Percentiles rank a stretch among this genome's conserved stretches.
phyloP scores from a whole-genome alignment of 2,888 invertebrate genomes.

The Chalcis sispes region DNA sequence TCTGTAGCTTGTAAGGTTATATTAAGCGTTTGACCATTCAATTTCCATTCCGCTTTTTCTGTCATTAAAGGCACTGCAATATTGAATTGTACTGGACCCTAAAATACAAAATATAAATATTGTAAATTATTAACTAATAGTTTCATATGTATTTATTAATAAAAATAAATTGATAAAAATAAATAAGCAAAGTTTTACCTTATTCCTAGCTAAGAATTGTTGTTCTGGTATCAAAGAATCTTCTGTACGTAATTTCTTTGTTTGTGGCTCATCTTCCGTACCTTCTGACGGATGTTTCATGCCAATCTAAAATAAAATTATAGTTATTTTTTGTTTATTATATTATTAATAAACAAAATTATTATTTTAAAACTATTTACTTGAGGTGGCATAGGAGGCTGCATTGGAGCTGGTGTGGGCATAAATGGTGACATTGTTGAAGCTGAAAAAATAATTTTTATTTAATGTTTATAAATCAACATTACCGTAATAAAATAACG shows the following conservation, averaged over 20 bases:
- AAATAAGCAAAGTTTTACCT: constrained; percentile 72
- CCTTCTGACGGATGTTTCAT: constrained; percentile 77
- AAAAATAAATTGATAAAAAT: not conserved
- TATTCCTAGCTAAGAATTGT: constrained; percentile 85
- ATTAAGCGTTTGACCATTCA: constrained; percentile 92
- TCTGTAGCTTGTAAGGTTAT: constrained; percentile 88
- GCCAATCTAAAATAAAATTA: constrained; percentile 67
- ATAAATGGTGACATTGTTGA: constrained; percentile 75
- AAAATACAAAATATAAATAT: constrained; percentile 55
- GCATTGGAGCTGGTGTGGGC: constrained; percentile 74
- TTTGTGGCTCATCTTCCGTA: constrained; percentile 86
- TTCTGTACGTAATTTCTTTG: constrained; percentile 93
- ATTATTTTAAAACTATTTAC: constrained; percentile 60
- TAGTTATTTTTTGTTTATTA: not conserved
- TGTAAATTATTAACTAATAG: not conserved
- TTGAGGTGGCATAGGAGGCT: constrained; percentile 73
- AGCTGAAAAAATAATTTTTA: constrained; percentile 60
- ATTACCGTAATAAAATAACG: not conserved
- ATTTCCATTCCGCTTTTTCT: constrained; percentile 96
- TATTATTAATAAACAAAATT: constrained; percentile 4
- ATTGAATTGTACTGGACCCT: constrained; percentile 88
- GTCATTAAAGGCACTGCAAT: constrained; percentile 89
- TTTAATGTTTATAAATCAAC: constrained; percentile 33
- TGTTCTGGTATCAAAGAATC: constrained; percentile 94
- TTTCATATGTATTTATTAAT: not conserved